phyloP scores from a whole-genome alignment of 2,113 vertebrate species.

The Numenius arquata region DNA sequence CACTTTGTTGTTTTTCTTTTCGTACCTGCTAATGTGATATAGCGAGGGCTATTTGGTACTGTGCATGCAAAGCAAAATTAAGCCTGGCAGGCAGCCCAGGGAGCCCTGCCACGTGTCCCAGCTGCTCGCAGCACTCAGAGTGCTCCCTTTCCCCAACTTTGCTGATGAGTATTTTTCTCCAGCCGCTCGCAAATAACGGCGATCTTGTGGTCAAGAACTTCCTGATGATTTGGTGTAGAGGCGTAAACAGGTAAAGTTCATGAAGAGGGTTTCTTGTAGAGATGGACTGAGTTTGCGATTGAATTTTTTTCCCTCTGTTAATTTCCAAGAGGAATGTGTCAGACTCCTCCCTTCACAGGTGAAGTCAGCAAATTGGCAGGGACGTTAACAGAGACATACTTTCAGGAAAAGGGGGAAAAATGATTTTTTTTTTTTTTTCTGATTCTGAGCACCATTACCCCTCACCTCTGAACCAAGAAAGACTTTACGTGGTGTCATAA shows the following conservation, averaged over 20 bases:
- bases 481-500: constrained; percentile 73
- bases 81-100: constrained; percentile 29
- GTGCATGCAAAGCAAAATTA: background rate
- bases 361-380: background rate
- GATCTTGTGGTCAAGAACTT: background rate
- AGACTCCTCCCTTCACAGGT: background rate
- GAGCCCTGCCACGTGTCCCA: constrained; percentile 17
- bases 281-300: background rate
- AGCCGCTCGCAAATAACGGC: background rate
- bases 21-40: constrained; percentile 35
- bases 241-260: background rate
- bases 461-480: constrained; percentile 69
- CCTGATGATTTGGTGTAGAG: background rate
- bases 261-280: background rate
- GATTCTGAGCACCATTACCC: constrained; percentile 54
- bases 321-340: background rate
- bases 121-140: background rate
- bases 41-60: background rate
- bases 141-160: background rate
- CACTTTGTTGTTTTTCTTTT: background rate
- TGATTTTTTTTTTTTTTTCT: background rate
- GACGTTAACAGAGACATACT: background rate
- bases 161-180: background rate
- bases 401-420: background rate
- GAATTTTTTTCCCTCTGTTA: background rate